Percentiles rank a stretch among this genome's conserved stretches.
Evolutionary conservation across 92 coral and sea anemone species (phyloP).

Genomic region (Palythoa grandiflora): DNA sequence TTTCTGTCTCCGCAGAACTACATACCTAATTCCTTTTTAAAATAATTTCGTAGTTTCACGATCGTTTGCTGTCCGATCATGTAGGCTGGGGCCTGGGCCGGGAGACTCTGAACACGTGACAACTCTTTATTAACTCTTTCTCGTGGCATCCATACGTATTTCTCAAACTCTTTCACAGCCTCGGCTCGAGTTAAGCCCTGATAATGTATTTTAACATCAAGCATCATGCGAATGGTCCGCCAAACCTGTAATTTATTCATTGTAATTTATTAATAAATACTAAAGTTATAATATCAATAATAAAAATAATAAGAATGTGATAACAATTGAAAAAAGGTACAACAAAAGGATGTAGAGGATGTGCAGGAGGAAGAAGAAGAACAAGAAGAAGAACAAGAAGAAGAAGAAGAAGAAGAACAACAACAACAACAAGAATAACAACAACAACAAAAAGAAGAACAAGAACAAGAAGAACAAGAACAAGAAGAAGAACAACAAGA

Average conservation of each 20-base stretch:
- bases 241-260: constrained; percentile 54
- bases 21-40: constrained; percentile 22
- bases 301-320: no score
- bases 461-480: not conserved
- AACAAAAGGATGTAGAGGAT: no score
- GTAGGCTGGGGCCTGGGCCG: constrained; percentile 80
- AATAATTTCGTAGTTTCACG: constrained; percentile 55
- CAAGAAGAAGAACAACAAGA: not conserved
- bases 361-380: no score
- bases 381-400: not conserved
- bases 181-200: constrained; percentile 77
- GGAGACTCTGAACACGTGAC: constrained; percentile 86
- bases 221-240: constrained; percentile 76
- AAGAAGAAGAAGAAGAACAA: not conserved
- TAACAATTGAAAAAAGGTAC: no score
- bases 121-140: constrained; percentile 77
- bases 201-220: constrained; percentile 72
- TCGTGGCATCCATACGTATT: constrained; percentile 79
- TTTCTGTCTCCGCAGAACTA: not conserved
- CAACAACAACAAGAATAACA: not conserved
- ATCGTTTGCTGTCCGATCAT: constrained; percentile 73
- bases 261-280: not conserved
- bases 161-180: constrained; percentile 62
- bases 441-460: not conserved
- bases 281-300: not conserved